Evolutionary conservation across 2,888 invertebrate species (phyloP), one percentile per base, ranked within the genome.

Genomic region (Lepetodrilus schrolli): DNA sequence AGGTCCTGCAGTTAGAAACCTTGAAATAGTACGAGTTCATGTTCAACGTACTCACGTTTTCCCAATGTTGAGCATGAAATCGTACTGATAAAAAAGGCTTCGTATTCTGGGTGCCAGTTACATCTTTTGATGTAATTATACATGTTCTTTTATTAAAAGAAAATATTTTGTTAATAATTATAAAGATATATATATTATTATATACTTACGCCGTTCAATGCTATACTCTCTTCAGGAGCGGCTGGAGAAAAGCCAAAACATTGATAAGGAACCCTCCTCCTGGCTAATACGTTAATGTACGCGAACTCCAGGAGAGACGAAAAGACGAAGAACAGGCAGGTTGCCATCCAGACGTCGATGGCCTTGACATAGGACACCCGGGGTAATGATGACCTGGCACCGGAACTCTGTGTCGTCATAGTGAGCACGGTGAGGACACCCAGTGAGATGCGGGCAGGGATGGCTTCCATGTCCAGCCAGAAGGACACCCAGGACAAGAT

Each of bases 401-500:
- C 86, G 10, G 85, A 74, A 73, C 83, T 86, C 75, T 86, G 86
- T 20, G 85, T 86, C 47, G 86, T 87, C 87, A 87, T 87, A 58
- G 87, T 86, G 21, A 86, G 81, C 5, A 87, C 85, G 7, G 84
- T 84, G 36, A 83, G 76, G 21, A 83, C 78, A 4, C 84, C 82
- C 21, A 84, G 74, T 26, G 84, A 84, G 10, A 84, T 83, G 70
- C 84, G 38, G 8, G 86, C 86, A 4, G 86, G 85, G n/a, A 83
- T 82, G 30, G 86, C 84, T 65, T 86, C 83, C 17, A 84, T 74
- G 70, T 86, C 83, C 34, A 90, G 76, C 92, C 92, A 92, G 84
- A 92, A 92, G 0, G 95, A 95, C 0, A 96, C 95, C 96, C 96
- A 92, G 2, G 91, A 91, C 66, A 92, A 88, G 17, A 91, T 91